Percentiles rank a stretch among this genome's conserved stretches.
Evolutionary conservation across 2,797 vertebrate species (phyloP).

Genomic region (Enteromius fasciolatus): DNA sequence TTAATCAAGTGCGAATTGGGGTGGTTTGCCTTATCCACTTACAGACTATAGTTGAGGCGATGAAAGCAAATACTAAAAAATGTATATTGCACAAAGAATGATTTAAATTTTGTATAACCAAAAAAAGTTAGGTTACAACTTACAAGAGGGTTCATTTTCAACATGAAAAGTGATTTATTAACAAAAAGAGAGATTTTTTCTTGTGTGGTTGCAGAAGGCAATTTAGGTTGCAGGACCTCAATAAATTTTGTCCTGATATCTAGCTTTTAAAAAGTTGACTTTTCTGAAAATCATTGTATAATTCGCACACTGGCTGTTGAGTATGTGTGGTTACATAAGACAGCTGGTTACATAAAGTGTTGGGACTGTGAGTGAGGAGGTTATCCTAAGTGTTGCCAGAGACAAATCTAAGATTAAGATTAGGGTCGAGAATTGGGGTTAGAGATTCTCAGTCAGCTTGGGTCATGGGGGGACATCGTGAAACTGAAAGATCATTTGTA

Average conservation of each 20-base stretch:
- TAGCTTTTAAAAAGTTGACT: neutral
- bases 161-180: neutral
- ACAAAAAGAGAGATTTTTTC: no score
- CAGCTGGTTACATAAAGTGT: slow-evolving; percentile 42
- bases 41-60: neutral
- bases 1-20: neutral
- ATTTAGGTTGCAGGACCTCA: neutral
- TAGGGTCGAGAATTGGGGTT: slow-evolving; percentile 32
- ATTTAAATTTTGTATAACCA: neutral
- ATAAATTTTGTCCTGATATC: neutral
- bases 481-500: slow-evolving; percentile 3
- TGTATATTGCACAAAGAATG: neutral
- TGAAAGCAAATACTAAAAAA: neutral
- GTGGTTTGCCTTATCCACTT: neutral
- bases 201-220: neutral
- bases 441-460: slow-evolving; percentile 24
- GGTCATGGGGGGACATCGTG: neutral
- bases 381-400: slow-evolving; percentile 25
- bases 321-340: slow-evolving; percentile 37
- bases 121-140: neutral
- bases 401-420: slow-evolving; percentile 40
- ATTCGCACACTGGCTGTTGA: neutral
- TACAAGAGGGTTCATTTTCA: neutral
- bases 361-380: slow-evolving; percentile 17
- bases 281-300: slow-evolving; percentile 14